Evolutionary conservation across 2,113 vertebrate species (phyloP).

Genomic region (Hippocampus guttulatus): DNA sequence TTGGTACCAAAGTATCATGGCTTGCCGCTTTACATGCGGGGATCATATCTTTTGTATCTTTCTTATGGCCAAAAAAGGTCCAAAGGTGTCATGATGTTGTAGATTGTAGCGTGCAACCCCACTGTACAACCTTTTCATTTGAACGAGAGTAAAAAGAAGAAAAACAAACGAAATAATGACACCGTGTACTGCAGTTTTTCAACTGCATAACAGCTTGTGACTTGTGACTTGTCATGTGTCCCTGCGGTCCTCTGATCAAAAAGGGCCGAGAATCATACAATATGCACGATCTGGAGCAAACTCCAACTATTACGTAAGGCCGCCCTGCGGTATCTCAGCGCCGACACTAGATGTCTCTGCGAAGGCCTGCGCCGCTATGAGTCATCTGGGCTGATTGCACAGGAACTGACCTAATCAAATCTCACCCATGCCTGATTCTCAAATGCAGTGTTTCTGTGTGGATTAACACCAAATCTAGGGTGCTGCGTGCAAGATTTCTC

Average conservation of each 20-base stretch:
- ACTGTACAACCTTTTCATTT: background rate
- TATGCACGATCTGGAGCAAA: constrained; percentile 33
- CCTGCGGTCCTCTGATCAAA: constrained; percentile 13
- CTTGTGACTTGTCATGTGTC: constrained; percentile 18
- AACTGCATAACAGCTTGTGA: constrained; percentile 9
- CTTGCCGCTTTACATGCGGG: background rate
- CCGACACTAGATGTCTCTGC: constrained; percentile 58
- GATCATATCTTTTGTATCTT: background rate
- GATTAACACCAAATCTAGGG: constrained; percentile 16
- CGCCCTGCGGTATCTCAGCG: constrained; percentile 12
- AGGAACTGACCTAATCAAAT: constrained; percentile 30
- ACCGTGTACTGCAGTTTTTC: background rate
- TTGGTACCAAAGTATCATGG: background rate
- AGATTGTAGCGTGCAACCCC: background rate
- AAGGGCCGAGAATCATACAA: constrained; percentile 28
- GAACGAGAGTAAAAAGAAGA: background rate
- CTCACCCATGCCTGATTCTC: constrained; percentile 34
- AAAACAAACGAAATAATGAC: background rate
- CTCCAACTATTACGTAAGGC: constrained; percentile 60
- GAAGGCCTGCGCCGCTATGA: constrained; percentile 32
- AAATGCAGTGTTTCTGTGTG: constrained; percentile 17
- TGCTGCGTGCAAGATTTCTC: background rate
- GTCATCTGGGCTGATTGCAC: constrained; percentile 41
- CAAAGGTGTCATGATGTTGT: background rate
- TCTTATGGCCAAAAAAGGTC: background rate